Evolutionary conservation across 2,888 invertebrate species (phyloP).

Genomic region (Drepana falcataria): DNA sequence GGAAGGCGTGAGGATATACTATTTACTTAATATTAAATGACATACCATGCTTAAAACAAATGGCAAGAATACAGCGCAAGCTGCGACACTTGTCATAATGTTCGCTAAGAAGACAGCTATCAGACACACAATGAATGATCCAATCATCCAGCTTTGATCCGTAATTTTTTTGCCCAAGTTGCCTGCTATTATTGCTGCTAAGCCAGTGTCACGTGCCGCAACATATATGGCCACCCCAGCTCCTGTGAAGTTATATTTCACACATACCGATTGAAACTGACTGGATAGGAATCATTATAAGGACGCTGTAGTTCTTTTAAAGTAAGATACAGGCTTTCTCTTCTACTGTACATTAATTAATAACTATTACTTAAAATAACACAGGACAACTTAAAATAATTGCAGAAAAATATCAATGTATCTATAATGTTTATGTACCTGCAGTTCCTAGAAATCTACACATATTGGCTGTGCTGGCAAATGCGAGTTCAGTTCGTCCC

Average conservation of each 20-base stretch:
- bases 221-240: conserved; percentile 28
- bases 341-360: no score
- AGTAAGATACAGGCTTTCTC: no score
- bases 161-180: conserved; percentile 23
- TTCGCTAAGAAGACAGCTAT: conserved; percentile 32
- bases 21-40: neutral
- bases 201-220: conserved; percentile 11
- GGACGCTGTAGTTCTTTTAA: no score
- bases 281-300: no score
- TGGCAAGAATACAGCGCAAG: conserved; percentile 34
- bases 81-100: conserved; percentile 37
- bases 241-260: conserved; percentile 24
- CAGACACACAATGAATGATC: conserved; percentile 31
- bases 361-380: no score
- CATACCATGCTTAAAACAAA: conserved; percentile 42
- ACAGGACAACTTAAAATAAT: no score
- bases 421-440: no score
- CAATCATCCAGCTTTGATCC: conserved; percentile 13
- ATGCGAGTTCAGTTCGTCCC: no score
- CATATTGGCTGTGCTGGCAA: no score
- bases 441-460: no score
- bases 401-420: no score
- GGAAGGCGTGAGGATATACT: neutral
- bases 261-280: no score
- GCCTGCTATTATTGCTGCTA: conserved; percentile 12